Base-by-base conservation (phyloP, 2,113 vertebrate species). In the Scophthalmus maximus region DNA sequence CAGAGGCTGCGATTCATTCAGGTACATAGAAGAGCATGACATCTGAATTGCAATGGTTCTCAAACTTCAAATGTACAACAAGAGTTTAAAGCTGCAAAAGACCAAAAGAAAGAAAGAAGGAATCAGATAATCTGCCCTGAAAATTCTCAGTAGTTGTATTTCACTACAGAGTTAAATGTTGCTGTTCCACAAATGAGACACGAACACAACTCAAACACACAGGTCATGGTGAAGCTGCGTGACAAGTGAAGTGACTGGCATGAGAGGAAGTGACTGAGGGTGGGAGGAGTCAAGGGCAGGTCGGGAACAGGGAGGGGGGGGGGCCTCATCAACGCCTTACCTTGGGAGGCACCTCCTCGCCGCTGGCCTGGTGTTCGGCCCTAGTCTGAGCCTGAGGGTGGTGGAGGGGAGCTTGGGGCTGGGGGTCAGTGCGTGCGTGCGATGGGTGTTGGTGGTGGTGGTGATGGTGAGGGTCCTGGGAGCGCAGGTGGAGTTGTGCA, bases 401-500 rank as follows among this genome's bases (percentile, higher is more conserved):
- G 76, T 88, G 95, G 91, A 73, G 80, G 86, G 88, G 95, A 94
- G 92, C 95, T 92, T 92, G 95, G 92, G 97, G 95, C 85, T 95
- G 95, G 91, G 92, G 94, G 91, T 97, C 95, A 93, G 94, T 95
- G 95, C 95, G 95, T 94, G 95, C 94, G 88, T 95, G 94, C 61
- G 82, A 87, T 93, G 95, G 86, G 68, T 87, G 89, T 73, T 87
- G 79, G n/a, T 82, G 84, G 70, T 79, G 84, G 69, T 86, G 84
- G 29, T 82, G 87, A 76, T 89, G 89, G 67, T 95, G 94, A 92
- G 95, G 94, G 91, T 98, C 96, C 95, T 96, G 96, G 95, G 95
- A 95, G 79, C 96, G 95, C 93, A 97, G 95, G 93, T 97, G 96
- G 87, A 97, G 96, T 91, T 97, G 96, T 94, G 95, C 95, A 95